Base-by-base conservation (phyloP, 2,888 invertebrate genomes). In the Elegia similella region DNA sequence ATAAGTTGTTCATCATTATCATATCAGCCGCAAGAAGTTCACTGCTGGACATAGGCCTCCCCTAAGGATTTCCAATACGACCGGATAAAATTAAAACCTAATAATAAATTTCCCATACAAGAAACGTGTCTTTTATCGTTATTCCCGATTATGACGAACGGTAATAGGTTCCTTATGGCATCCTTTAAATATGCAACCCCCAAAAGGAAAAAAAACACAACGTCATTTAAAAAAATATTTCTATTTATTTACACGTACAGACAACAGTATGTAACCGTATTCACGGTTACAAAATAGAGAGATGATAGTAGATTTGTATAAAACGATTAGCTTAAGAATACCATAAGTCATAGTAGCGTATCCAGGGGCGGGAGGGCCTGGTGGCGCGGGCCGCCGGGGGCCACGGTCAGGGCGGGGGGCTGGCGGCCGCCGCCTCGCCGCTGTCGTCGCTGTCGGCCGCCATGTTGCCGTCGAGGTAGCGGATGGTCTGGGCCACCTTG, bases 291-390 rank as follows among this genome's bases (percentile, higher is more conserved):
- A 16, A 50, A 50, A 50, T 32, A 32, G 53, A 43, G 50, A 42
- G 29, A 30, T 43, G 30, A 68, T 70, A 73, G 65, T 55, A 62
- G 60, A 66, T 68, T 68, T 69, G 68, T 75, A 74, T 44, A 70
- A 72, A 72, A 38, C 34, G 16, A 17, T 50, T 12, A 50, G 50
- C 50, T 50, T 50, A 50, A 50, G 34, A 50, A 17, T 50, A 50
- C 13, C 13, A 34, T 34, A 34, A 12, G 34, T 50, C 12, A 34
- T 38, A 50, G 13, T 16, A 16, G 3, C 16, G 7, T 2, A 16
- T 12, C 50, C 50, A 50, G 34, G 15, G 10, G 8, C 16, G 15
- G 34, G 15, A 5, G 16, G 16, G 17, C 7, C 10, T 17, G 12
- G 23, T 12, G 46, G 23, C 5, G 17, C 46, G 23, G 17, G 46